phyloP scores from a whole-genome alignment of 2,888 invertebrate species.

The Tipula helvola region DNA sequence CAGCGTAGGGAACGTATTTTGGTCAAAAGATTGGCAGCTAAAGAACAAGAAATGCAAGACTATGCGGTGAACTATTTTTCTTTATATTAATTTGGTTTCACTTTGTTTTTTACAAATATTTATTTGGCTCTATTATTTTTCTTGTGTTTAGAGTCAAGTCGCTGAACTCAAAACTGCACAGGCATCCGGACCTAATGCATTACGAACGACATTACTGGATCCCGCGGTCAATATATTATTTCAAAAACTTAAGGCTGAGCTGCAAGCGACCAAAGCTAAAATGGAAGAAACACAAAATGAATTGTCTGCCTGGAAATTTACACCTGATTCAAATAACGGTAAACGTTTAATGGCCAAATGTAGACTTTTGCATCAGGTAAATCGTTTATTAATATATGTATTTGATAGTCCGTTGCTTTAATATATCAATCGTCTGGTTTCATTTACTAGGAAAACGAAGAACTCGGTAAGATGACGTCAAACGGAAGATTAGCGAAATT shows the following conservation, averaged over 20 bases:
- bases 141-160: constrained; percentile 58
- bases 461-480: constrained; percentile 89
- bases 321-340: constrained; percentile 97
- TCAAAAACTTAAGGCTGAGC: constrained; percentile 79
- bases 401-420: background rate
- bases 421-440: background rate
- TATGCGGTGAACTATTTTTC: constrained; percentile 54
- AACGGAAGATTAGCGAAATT: constrained; percentile 89
- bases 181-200: constrained; percentile 59
- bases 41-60: constrained; percentile 95
- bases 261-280: constrained; percentile 77
- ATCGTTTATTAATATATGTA: background rate
- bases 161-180: constrained; percentile 84
- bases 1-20: constrained; percentile 85
- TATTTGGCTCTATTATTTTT: background rate
- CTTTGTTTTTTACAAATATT: background rate
- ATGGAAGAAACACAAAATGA: constrained; percentile 96
- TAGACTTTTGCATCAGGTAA: constrained; percentile 68
- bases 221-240: constrained; percentile 92
- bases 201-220: constrained; percentile 78
- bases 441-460: constrained; percentile 68
- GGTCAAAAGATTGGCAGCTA: constrained; percentile 81
- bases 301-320: constrained; percentile 97
- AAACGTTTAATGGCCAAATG: constrained; percentile 97
- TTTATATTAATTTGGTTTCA: constrained; percentile 30